Evolutionary conservation across 2,888 invertebrate genomes (phyloP).

Genomic region (Drosophila siamana): DNA sequence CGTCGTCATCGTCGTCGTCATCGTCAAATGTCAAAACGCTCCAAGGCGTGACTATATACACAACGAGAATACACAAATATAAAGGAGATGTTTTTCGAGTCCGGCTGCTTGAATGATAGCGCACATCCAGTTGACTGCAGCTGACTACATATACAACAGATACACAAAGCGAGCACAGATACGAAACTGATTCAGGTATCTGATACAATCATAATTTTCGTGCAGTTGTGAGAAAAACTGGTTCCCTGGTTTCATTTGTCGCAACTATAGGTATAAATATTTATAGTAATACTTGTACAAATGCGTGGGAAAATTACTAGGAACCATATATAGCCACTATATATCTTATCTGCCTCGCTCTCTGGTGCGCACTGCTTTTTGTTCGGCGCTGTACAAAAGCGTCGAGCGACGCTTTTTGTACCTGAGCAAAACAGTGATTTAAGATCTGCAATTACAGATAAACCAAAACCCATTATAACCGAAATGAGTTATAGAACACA

Average conservation of each 20-base stretch:
- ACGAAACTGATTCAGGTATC: constrained; percentile 21
- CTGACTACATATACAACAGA: constrained; percentile 14
- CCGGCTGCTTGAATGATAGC: constrained; percentile 51
- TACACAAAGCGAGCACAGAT: constrained; percentile 11
- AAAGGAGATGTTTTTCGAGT: constrained; percentile 38
- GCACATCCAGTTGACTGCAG: constrained; percentile 47
- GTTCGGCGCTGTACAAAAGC: constrained; percentile 47
- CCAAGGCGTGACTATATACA: constrained; percentile 19
- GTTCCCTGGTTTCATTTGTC: constrained; percentile 42
- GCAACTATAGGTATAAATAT: constrained; percentile 62
- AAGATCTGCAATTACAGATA: constrained; percentile 74
- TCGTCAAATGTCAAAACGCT: constrained; percentile 64
- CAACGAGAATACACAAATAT: constrained; percentile 7
- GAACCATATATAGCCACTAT: constrained; percentile 29
- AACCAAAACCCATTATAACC: constrained; percentile 74
- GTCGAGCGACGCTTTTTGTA: constrained; percentile 21
- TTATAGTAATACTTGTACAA: constrained; percentile 60
- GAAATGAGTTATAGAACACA: constrained; percentile 69
- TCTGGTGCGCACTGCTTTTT: neutral
- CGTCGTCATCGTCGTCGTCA: neutral
- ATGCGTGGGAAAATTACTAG: constrained; percentile 70
- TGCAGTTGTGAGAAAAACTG: constrained; percentile 56
- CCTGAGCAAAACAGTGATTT: constrained; percentile 48
- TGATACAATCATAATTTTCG: constrained; percentile 44
- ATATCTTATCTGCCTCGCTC: neutral